Conservation (phyloP, 2,797 vertebrate species). For the Molossus molossus region DNA sequence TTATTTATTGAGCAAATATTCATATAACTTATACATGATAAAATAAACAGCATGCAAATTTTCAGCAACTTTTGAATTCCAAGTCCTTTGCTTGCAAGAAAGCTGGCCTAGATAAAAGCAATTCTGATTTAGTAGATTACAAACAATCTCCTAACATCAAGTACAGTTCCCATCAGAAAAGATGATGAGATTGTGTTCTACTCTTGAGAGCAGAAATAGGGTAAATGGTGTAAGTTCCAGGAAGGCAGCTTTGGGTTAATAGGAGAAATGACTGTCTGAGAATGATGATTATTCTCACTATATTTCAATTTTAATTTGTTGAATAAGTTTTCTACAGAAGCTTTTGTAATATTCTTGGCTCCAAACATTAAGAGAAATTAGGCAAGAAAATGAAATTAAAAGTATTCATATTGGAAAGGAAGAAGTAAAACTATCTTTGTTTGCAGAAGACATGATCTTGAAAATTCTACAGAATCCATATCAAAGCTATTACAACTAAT, state of each 20-base stretch:
- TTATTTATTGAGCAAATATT: background rate
- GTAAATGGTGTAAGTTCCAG: background rate
- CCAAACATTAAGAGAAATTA: background rate
- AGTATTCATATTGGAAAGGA: background rate
- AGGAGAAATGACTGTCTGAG: background rate
- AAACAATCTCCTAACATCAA: background rate
- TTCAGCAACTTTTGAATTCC: background rate
- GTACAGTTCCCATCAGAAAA: background rate
- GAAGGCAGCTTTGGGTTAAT: background rate
- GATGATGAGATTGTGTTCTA: background rate
- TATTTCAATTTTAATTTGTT: conserved; percentile 5
- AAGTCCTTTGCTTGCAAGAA: background rate
- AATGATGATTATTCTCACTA: background rate
- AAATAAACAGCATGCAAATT: background rate
- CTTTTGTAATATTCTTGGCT: background rate
- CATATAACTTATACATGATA: background rate
- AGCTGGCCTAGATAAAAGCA: background rate
- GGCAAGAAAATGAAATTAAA: background rate
- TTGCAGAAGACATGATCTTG: background rate
- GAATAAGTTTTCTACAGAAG: conserved; percentile 20
- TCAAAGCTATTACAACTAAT: background rate
- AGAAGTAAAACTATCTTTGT: background rate
- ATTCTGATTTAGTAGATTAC: background rate
- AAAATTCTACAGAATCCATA: background rate
- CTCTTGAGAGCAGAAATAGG: background rate